Percentiles rank a stretch among this genome's conserved stretches.
phyloP scores from a whole-genome alignment of 2,797 vertebrate species.

The Thaleichthys pacificus region DNA sequence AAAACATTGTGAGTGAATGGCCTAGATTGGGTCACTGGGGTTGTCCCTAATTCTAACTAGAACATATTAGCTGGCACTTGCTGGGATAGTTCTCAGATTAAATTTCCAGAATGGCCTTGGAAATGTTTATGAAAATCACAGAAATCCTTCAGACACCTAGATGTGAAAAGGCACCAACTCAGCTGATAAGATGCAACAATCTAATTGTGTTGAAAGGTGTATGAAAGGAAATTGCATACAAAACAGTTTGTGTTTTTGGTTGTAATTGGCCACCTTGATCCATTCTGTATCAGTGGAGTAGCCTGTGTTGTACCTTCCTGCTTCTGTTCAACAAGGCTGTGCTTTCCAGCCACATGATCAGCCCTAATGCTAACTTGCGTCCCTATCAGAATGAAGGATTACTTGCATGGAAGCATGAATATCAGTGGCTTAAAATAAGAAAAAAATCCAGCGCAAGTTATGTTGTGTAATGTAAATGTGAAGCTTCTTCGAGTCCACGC shows the following conservation, averaged over 20 bases:
- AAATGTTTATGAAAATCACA: too few relatives aligned
- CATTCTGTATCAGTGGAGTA: not conserved
- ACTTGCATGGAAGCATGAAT: conserved; percentile 14
- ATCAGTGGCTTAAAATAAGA: conserved; percentile 12
- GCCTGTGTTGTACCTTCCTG: not conserved
- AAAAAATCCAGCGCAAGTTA: not conserved
- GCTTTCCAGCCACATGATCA: not conserved
- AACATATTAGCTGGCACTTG: not conserved
- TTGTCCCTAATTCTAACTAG: not conserved
- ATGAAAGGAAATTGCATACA: too few relatives aligned
- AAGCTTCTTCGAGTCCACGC: not conserved
- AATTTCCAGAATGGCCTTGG: too few relatives aligned
- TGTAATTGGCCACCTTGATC: not conserved
- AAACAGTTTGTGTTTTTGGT: too few relatives aligned
- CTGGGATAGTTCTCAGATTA: too few relatives aligned
- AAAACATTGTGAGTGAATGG: conserved; percentile 7
- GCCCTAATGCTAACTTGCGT: not conserved
- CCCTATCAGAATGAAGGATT: not conserved
- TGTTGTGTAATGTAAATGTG: conserved; percentile 6
- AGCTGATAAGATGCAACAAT: too few relatives aligned
- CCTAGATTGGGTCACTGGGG: conserved; percentile 1
- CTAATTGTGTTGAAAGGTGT: too few relatives aligned
- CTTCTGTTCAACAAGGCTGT: not conserved
- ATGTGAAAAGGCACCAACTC: too few relatives aligned
- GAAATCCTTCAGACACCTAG: too few relatives aligned